These are phyloP conservation scores for Lepilemur ruficaudatus DNA, from an alignment of 2,797 vertebrate genomes.

Conservation along the genomic window DNA sequence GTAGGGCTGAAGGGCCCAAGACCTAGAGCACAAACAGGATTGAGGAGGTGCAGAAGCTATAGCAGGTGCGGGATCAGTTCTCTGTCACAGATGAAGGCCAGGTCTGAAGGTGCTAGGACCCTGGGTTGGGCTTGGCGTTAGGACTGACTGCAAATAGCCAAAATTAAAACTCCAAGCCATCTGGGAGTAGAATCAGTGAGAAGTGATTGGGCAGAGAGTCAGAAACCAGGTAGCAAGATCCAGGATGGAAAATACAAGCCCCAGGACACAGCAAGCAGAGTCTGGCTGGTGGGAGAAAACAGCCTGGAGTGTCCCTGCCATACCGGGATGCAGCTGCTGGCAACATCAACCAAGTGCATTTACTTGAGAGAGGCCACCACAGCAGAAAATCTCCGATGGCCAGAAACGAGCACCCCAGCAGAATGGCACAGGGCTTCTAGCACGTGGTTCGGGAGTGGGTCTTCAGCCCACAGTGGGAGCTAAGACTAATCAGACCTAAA, in stretches of 20 bases:
- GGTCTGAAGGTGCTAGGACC: background rate
- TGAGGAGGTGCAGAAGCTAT: background rate
- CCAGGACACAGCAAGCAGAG: background rate
- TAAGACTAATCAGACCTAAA: background rate
- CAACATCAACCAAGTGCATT: background rate
- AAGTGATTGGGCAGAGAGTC: background rate
- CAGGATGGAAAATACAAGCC: background rate
- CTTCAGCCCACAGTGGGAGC: background rate
- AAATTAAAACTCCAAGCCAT: background rate
- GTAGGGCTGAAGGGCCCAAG: background rate
- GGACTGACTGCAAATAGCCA: background rate
- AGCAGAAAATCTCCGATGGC: background rate
- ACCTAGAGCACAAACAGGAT: background rate
- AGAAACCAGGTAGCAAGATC: background rate
- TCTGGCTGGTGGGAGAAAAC: background rate
- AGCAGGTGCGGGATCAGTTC: background rate
- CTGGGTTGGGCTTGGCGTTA: background rate
- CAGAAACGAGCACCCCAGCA: background rate
- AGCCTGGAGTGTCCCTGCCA: background rate
- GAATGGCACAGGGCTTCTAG: background rate
- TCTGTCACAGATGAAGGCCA: background rate
- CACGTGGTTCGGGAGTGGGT: background rate
- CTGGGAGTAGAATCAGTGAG: background rate
- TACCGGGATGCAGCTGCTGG: background rate
- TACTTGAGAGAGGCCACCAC: background rate